Conservation (phyloP, 2,888 invertebrate species). For the Cordilura impudica region DNA sequence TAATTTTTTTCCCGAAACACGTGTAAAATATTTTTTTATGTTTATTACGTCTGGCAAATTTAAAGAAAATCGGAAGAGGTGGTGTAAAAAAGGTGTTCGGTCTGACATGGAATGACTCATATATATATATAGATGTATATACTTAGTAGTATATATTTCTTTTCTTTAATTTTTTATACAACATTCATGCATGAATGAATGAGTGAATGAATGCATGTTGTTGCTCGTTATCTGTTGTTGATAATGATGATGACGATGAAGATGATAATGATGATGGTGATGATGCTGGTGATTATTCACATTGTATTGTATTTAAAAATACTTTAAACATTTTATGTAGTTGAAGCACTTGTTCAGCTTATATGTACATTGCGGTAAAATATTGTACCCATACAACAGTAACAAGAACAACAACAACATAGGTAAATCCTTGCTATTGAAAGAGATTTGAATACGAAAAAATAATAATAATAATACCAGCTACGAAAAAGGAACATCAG, state of each 20-base stretch:
- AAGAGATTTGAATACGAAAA: not conserved
- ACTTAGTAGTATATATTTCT: not conserved
- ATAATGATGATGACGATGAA: not conserved
- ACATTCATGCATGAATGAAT: constrained; percentile 9
- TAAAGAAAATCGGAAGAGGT: too few species aligned
- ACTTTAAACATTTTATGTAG: not conserved
- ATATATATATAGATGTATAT: too few species aligned
- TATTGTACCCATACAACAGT: constrained; percentile 7
- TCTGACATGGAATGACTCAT: too few species aligned
- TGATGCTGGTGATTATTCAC: constrained; percentile 29
- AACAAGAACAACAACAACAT: not conserved
- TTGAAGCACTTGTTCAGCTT: constrained; percentile 5
- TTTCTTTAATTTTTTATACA: not conserved
- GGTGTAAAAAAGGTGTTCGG: too few species aligned
- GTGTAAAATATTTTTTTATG: too few species aligned
- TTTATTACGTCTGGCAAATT: too few species aligned
- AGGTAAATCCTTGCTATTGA: constrained; percentile 33
- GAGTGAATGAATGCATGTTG: constrained; percentile 14
- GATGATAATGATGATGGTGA: constrained; percentile 2
- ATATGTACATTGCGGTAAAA: constrained; percentile 49
- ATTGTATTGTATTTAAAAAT: constrained; percentile 17
- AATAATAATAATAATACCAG: not conserved
- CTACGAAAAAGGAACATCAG: constrained; percentile 48
- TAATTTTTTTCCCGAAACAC: too few species aligned
- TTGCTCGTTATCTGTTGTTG: not conserved